These are phyloP conservation scores for Balanococcus diminutus DNA, from an alignment of 2,888 invertebrate genomes.

Conservation along the genomic window DNA sequence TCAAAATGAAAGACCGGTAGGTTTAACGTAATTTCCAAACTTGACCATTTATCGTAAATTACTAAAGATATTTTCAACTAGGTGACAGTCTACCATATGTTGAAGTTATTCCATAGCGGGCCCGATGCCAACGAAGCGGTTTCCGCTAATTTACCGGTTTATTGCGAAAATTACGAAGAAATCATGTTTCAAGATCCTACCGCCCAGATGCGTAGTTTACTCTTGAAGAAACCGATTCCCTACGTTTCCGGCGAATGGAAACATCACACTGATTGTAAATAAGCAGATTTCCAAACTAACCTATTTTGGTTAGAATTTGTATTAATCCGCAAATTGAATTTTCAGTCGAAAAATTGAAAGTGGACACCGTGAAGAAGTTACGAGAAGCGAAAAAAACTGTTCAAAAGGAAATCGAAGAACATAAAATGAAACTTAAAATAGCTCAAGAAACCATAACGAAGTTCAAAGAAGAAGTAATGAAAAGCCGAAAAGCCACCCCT, in stretches of 20 bases:
- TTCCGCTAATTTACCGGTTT: conserved; percentile 64
- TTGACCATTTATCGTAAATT: background rate
- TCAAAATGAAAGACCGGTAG: conserved; percentile 90
- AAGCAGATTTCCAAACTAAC: background rate
- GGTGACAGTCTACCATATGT: conserved; percentile 92
- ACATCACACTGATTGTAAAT: conserved; percentile 52
- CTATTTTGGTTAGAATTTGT: too few relatives aligned
- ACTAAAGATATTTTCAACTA: conserved; percentile 60
- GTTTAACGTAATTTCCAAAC: conserved; percentile 60
- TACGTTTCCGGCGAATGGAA: conserved; percentile 54
- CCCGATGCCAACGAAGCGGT: conserved; percentile 61
- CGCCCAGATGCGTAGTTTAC: conserved; percentile 70
- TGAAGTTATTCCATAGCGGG: conserved; percentile 88
- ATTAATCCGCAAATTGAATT: background rate
- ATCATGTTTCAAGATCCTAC: conserved; percentile 92
- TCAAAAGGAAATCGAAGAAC: conserved; percentile 51
- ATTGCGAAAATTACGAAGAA: conserved; percentile 95
- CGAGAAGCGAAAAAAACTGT: conserved; percentile 37
- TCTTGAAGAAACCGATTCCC: conserved; percentile 28
- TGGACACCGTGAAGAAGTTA: conserved; percentile 49
- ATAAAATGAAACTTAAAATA: conserved; percentile 48
- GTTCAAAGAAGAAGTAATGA: conserved; percentile 52
- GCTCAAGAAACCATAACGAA: conserved; percentile 51
- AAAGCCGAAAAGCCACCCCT: conserved; percentile 48
- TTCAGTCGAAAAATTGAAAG: conserved; percentile 48